Evolutionary conservation across 2,888 invertebrate species (phyloP), one percentile per base, ranked within the genome.

Genomic region (Sarcophaga caerulescens): DNA sequence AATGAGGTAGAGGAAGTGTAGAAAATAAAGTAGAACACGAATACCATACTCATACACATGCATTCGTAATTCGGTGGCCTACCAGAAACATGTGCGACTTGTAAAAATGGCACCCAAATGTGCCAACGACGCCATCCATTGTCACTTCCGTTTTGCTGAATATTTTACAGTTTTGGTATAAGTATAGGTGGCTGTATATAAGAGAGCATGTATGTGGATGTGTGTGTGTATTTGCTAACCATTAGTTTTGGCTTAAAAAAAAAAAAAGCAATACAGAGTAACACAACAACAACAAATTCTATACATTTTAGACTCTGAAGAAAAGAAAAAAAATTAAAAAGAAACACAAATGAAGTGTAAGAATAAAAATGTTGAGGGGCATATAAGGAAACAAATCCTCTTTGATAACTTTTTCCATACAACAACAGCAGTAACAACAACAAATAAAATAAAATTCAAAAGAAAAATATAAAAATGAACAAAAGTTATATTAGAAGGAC

Each of bases 121-220:
- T 82, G 85, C 82, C 82, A 82, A 79, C 70, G 85, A 81, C 81
- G 85, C 85, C 85, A 85, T 71, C 68, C 69, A 79, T 75, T 85
- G 85, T 82, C 82, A 82, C 82, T 85, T 85, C 82, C 82, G 75
- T 79, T 79, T 52, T 68, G 66, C 79, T 78, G 21, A 73, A 63
- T 68, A 62, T 71, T 45, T 71, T 4, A 23, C 2, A 17, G 21
- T 45, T n/a, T 73, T 4, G 19, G 19, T 59, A 45, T 25, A 21
- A 11, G 57, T 44, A 23, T 14, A 17, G 21, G 57, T 74, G 63
- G n/a, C 14, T 65, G 47, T n/a, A 8, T 60, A 10, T 25, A 19
- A 19, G 10, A 68, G 63, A 35, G 25, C 62, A 52, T 57, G 60
- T 14, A 19, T 44, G 14, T 23, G 35, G 60, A 35, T 59, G 14